Percentiles rank a stretch among this genome's conserved stretches.
Evolutionary conservation across 2,113 vertebrate genomes (phyloP).

Genomic region (Mastomys natalensis): DNA sequence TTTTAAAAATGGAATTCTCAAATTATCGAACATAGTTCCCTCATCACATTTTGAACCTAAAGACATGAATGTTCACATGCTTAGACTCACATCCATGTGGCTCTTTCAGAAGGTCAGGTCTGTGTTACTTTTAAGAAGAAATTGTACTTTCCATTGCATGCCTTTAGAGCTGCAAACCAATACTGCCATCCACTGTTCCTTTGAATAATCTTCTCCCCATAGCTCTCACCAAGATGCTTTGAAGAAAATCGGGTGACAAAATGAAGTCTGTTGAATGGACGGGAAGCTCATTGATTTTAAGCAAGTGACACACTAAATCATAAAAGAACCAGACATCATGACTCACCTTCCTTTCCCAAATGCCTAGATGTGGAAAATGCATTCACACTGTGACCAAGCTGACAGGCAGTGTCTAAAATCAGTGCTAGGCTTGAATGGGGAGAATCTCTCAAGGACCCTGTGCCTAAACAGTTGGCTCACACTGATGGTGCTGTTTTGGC

Average conservation of each 20-base stretch:
- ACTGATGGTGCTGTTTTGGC: not conserved
- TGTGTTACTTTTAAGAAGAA: constrained; percentile 32
- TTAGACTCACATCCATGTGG: not conserved
- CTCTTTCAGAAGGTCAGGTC: constrained; percentile 40
- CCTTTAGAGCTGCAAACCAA: constrained; percentile 79
- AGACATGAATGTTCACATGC: not conserved
- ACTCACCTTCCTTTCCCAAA: constrained; percentile 55
- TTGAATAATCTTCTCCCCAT: constrained; percentile 74
- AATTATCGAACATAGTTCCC: not conserved
- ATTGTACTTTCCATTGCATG: constrained; percentile 50
- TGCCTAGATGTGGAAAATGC: constrained; percentile 8
- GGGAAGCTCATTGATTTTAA: constrained; percentile 43
- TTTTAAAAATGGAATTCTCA: not conserved
- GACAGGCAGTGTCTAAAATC: constrained; percentile 21
- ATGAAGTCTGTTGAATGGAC: constrained; percentile 57
- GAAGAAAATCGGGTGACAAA: constrained; percentile 62
- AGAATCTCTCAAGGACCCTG: not conserved
- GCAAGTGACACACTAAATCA: constrained; percentile 6
- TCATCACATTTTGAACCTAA: not conserved
- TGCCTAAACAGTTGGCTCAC: not conserved
- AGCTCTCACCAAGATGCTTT: constrained; percentile 60
- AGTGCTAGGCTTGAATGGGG: not conserved
- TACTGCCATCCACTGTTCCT: constrained; percentile 84
- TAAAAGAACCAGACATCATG: constrained; percentile 41
- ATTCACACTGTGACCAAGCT: constrained; percentile 26